Percentiles rank a stretch among this genome's conserved stretches.
phyloP scores from a whole-genome alignment of 2,888 invertebrate species.

The Yponomeuta sedellus region DNA sequence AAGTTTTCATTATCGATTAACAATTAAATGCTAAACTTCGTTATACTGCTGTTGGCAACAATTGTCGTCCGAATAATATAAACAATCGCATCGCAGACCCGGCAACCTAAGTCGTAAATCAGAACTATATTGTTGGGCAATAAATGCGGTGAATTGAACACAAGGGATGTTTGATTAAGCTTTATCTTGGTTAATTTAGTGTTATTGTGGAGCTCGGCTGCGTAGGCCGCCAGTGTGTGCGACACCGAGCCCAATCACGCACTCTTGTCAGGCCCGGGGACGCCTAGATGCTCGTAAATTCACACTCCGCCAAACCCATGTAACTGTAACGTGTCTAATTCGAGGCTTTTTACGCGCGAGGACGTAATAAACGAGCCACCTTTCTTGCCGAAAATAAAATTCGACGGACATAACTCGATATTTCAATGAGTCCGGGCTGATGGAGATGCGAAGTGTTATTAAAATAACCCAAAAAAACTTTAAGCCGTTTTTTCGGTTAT shows the following conservation, averaged over 20 bases:
- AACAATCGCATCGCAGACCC: slow-evolving; percentile 48
- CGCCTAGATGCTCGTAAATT: slow-evolving; percentile 1
- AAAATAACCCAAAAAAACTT: too few relatives aligned
- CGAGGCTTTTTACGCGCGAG: background rate
- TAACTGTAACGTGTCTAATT: background rate
- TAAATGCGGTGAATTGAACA: slow-evolving; percentile 68
- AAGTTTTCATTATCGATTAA: slow-evolving; percentile 7
- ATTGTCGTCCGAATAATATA: slow-evolving; percentile 47
- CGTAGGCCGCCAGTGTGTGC: slow-evolving; percentile 2
- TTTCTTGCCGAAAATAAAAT: background rate
- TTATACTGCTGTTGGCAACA: slow-evolving; percentile 16
- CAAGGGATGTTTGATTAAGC: slow-evolving; percentile 72
- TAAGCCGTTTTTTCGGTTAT: background rate
- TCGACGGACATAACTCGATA: background rate
- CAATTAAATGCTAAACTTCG: slow-evolving; percentile 13
- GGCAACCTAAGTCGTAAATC: slow-evolving; percentile 64
- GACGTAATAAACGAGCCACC: background rate
- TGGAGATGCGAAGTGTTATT: too few relatives aligned
- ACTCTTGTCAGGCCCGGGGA: slow-evolving; percentile 3
- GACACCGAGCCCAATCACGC: slow-evolving; percentile 3
- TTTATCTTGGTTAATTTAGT: slow-evolving; percentile 71
- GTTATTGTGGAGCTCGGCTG: slow-evolving; percentile 41
- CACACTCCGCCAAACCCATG: slow-evolving; percentile 4
- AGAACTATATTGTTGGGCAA: slow-evolving; percentile 68
- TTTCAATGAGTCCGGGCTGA: background rate